Evolutionary conservation across 2,888 invertebrate species (phyloP), one percentile per base, ranked within the genome.

Genomic region (Hydriomena furcata): DNA sequence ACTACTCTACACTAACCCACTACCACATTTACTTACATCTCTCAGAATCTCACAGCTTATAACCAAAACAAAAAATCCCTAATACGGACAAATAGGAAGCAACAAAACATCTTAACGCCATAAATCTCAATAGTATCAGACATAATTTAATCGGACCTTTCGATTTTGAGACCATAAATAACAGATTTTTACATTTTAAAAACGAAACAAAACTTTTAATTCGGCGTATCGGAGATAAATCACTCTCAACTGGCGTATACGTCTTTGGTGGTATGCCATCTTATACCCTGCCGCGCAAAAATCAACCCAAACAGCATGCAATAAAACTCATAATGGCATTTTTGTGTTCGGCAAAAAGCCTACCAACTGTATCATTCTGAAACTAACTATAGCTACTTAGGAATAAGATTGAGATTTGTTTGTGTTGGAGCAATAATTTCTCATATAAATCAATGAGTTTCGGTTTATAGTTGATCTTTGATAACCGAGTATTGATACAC

Each of bases 61-160:
- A 49, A 35, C 38, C 43, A 40, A 40, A 44, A 54, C 45, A 53
- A 60, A 53, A 52, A 62, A 65, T 60, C 60, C 48, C 65, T 65
- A 70, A 68, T 66, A 68, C 67, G 71, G 68, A 81, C 76, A 79
- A 80, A 82, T 78, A 75, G 79, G 80, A 75, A 76, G 73, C 75
- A 36, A 66, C 70, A 69, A 70, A 76, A 75, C 76, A 76, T 66
- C 70, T 73, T 70, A 66, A 65, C 57, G 60, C 73, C 62, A 87
- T 89, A 88, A 90, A 90, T 90, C 80, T 81, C 65, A 65, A 71
- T 78, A 77, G 76, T 82, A 84, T 84, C 80, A 74, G 81, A 74
- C 87, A 88, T 88, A 82, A 84, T 87, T 88, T 87, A 87, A 88
- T 86, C 87, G 84, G 75, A 81, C 83, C 87, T 84, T 77, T 87